Evolutionary conservation across 2,113 vertebrate genomes (phyloP), one percentile per base, ranked within the genome.

Genomic region (Semnornis frantzii): DNA sequence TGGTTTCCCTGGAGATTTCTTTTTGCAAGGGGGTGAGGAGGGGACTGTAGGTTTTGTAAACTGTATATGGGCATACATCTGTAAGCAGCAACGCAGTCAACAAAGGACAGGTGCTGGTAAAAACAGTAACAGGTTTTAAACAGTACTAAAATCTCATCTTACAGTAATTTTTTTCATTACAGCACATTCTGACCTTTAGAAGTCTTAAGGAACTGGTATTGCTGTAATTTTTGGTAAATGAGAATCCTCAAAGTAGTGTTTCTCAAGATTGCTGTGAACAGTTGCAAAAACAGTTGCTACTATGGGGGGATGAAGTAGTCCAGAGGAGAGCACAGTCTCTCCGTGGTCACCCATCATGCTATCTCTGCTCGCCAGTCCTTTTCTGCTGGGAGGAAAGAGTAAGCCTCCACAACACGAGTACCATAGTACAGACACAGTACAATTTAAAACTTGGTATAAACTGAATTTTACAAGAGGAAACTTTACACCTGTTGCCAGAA

Each of bases 211-310:
- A 91, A 58, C 64, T 87, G 72, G 34, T 79, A 42, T 57, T 85
- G 82, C 54, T 73, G 71, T 91, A 85, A 66, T 54, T 82, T 96
- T 74, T 92, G 52, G 50, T 87, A 82, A 82, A 79, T 76, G 65
- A 54, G 60, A 83, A 48, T 78, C 70, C 44, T 90, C 86, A 71
- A 88, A 76, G 55, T 69, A 5, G 24, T 33, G n/a, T 62, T 94
- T 62, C 46, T 92, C 75, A 70, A 76, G 50, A 63, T 73, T 80
- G 31, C 63, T 76, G 0, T 3, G 59, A 73, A 10, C 39, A 44
- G 28, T 44, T 75, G 59, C 65, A 91, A 79, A 79, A 75, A 73
- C 63, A 54, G 79, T 31, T 82, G 48, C 23, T 12, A 57, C 37
- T 44, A 1, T 60, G 34, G 21, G 39, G 33, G 30, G 13, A 44